These are phyloP conservation scores for Capreolus pygargus DNA, from an alignment of 2,113 vertebrate species.

Conservation along the genomic window DNA sequence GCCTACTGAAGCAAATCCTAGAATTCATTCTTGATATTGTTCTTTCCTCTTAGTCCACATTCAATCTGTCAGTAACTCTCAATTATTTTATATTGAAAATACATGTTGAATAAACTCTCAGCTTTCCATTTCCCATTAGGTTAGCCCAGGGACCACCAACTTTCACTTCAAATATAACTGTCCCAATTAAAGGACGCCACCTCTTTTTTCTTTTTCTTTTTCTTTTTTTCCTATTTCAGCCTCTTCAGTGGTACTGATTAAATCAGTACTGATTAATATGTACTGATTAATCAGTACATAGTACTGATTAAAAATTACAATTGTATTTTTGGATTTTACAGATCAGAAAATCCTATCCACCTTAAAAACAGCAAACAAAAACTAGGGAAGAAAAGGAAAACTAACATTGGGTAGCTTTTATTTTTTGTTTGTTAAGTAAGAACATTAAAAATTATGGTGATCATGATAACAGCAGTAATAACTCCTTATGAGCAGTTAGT, in stretches of 20 bases:
- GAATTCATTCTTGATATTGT: background rate
- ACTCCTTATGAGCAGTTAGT: background rate
- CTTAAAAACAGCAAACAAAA: background rate
- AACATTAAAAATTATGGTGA: background rate
- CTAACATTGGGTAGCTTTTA: background rate
- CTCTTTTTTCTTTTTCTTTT: background rate
- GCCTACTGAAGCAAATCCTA: background rate
- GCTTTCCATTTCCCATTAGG: background rate
- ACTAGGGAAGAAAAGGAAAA: background rate
- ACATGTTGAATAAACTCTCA: background rate
- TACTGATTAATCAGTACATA: background rate
- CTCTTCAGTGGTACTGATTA: background rate
- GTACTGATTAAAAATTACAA: background rate
- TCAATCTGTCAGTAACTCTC: background rate
- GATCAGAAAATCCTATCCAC: background rate
- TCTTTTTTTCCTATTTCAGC: background rate
- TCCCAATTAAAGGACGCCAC: background rate
- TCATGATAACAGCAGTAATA: background rate
- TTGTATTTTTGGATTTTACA: background rate
- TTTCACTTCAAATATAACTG: background rate
- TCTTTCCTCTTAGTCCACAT: background rate
- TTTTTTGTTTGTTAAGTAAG: slow-evolving; percentile 5
- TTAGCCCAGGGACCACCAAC: background rate
- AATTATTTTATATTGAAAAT: background rate
- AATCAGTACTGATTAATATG: no score